Conservation (phyloP, 2,113 vertebrate genomes). For the Epinephelus fuscoguttatus region DNA sequence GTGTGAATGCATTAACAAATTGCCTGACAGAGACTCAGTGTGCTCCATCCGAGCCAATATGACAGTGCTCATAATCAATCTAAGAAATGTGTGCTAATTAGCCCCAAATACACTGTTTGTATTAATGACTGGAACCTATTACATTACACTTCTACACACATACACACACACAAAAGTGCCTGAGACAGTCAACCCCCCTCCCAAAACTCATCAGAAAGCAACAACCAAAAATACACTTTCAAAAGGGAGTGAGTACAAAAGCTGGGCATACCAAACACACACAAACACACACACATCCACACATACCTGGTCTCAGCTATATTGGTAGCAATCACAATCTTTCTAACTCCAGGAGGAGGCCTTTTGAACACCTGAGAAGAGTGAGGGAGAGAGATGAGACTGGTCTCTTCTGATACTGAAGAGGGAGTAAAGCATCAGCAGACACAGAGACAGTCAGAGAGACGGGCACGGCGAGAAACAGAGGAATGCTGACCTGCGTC, state of each 20-base stretch:
- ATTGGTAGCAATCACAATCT: slow-evolving; percentile 98
- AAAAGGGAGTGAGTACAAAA: background rate
- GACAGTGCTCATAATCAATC: slow-evolving; percentile 47
- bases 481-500: slow-evolving; percentile 90
- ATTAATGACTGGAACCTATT: slow-evolving; percentile 21
- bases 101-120: slow-evolving; percentile 1
- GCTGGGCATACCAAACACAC: background rate
- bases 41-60: slow-evolving; percentile 34
- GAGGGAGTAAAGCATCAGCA: slow-evolving; percentile 11
- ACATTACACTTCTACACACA: background rate
- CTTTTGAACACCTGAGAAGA: slow-evolving; percentile 93
- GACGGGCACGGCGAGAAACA: slow-evolving; percentile 31
- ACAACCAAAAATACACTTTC: slow-evolving; percentile 17
- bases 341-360: slow-evolving; percentile 94
- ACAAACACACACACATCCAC: background rate
- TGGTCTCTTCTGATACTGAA: slow-evolving; percentile 19
- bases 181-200: background rate
- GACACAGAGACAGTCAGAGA: background rate
- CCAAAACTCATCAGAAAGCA: background rate
- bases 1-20: slow-evolving; percentile 54
- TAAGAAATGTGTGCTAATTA: slow-evolving; percentile 63
- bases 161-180: background rate
- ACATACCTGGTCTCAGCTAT: slow-evolving; percentile 98
- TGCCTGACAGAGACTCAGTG: slow-evolving; percentile 44
- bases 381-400: slow-evolving; percentile 53